Evolutionary conservation across 2,888 invertebrate genomes (phyloP).

Genomic region (Ophioninae sp.): DNA sequence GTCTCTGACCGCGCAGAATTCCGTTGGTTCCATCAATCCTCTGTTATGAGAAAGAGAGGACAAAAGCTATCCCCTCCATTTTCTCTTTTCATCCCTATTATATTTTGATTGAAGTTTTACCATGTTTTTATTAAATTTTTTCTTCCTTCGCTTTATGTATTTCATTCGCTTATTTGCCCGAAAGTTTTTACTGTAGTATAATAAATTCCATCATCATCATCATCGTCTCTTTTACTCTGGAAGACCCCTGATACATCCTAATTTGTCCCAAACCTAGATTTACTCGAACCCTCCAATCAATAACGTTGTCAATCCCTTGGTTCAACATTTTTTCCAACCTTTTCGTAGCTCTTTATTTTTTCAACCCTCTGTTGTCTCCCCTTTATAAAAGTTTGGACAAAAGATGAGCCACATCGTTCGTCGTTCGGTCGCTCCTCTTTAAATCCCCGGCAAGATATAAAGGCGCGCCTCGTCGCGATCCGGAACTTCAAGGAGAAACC

Average conservation of each 20-base stretch:
- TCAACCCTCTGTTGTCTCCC: too few relatives aligned
- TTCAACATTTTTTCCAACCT: not conserved
- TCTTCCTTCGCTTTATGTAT: too few relatives aligned
- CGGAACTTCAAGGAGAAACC: constrained; percentile 42
- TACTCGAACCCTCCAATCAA: not conserved
- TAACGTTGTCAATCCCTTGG: not conserved
- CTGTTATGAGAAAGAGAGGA: not conserved
- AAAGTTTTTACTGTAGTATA: too few relatives aligned
- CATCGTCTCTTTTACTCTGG: not conserved
- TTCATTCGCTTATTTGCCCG: too few relatives aligned
- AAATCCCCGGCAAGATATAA: constrained; percentile 33
- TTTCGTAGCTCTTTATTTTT: not conserved
- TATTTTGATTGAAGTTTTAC: too few relatives aligned
- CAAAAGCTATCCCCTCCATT: constrained; percentile 26
- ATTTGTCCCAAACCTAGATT: not conserved
- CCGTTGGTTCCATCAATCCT: constrained; percentile 26
- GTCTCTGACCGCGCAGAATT: constrained; percentile 35
- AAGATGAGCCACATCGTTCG: constrained; percentile 12
- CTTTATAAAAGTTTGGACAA: constrained; percentile 4
- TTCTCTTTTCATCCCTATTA: not conserved
- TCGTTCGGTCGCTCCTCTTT: constrained; percentile 39
- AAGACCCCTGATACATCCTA: not conserved
- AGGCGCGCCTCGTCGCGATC: constrained; percentile 10
- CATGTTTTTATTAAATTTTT: too few relatives aligned
- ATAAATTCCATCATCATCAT: too few relatives aligned